Evolutionary conservation across 2,888 invertebrate genomes (phyloP).

Genomic region (Hesperia comma): DNA sequence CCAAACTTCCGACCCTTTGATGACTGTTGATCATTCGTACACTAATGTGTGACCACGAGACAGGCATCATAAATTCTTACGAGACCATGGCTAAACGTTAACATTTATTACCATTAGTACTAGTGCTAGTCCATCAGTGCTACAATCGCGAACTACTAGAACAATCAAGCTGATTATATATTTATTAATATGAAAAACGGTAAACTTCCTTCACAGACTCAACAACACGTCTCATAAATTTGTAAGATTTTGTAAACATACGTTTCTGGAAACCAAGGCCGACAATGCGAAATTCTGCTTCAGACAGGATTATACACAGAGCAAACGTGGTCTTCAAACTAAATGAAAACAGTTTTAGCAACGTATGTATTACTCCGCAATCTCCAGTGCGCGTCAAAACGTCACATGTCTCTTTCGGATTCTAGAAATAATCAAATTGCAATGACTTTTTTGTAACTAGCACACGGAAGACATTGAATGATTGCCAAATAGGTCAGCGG

Average conservation of each 20-base stretch:
- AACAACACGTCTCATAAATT: too few relatives aligned
- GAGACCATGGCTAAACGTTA: too few relatives aligned
- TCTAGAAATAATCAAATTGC: constrained; percentile 23
- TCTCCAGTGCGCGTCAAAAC: background rate
- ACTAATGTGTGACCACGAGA: too few relatives aligned
- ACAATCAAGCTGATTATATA: too few relatives aligned
- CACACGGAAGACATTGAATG: constrained; percentile 50
- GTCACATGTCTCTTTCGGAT: background rate
- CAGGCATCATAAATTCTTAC: too few relatives aligned
- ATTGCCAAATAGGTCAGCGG: constrained; percentile 67
- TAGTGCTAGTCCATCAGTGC: too few relatives aligned
- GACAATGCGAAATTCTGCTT: background rate
- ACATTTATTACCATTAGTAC: too few relatives aligned
- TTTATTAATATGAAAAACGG: too few relatives aligned
- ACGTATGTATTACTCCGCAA: background rate
- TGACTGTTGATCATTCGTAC: too few relatives aligned
- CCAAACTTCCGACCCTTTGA: too few relatives aligned
- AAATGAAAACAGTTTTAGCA: background rate
- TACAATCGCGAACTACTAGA: too few relatives aligned
- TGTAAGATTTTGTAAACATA: background rate
- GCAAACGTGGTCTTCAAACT: background rate
- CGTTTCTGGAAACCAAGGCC: background rate
- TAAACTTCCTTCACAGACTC: too few relatives aligned
- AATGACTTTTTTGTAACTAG: constrained; percentile 33
- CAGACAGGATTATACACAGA: background rate